Conservation (phyloP, 2,888 invertebrate species). For the Caenorhabditis sp. region DNA sequence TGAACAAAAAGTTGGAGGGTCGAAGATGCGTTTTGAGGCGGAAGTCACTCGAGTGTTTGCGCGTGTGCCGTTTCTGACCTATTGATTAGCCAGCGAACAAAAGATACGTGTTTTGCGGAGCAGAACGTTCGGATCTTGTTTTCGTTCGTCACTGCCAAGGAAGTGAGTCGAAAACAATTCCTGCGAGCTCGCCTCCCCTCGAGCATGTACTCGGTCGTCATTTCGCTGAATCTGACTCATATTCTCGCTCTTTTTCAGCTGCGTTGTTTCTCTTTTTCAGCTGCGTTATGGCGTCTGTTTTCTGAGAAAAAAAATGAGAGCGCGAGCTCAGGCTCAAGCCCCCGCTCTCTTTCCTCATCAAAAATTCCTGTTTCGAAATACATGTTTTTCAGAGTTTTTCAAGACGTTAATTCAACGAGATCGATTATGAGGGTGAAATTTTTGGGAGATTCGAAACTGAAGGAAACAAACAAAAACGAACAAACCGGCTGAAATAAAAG, state of each 20-base stretch:
- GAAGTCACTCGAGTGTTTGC: slow-evolving; percentile 19
- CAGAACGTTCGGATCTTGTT: slow-evolving; percentile 44
- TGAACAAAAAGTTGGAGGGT: background rate
- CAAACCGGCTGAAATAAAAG: background rate
- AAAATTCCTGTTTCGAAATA: background rate
- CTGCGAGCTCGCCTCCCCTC: slow-evolving; percentile 20
- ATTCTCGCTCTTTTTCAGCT: slow-evolving; percentile 40
- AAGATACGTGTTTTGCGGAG: slow-evolving; percentile 22
- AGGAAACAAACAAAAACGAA: background rate
- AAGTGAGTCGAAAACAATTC: slow-evolving; percentile 56
- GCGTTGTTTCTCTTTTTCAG: slow-evolving; percentile 46
- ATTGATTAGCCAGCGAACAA: slow-evolving; percentile 28
- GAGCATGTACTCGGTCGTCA: slow-evolving; percentile 55
- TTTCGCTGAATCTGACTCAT: slow-evolving; percentile 54
- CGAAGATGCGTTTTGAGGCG: slow-evolving; percentile 13
- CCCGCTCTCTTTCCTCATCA: slow-evolving; percentile 4
- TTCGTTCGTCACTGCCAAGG: slow-evolving; percentile 42
- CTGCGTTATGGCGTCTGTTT: slow-evolving; percentile 30
- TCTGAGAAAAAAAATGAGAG: slow-evolving; percentile 25
- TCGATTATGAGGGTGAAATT: too few relatives aligned
- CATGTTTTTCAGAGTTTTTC: background rate
- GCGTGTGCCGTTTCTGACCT: slow-evolving; percentile 22
- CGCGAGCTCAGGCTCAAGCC: background rate
- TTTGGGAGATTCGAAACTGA: background rate
- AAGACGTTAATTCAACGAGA: background rate